A percentile compares a stretch with the other conserved stretches of the same genome.
Conservation (phyloP, 2,888 invertebrate genomes). For the Selenia dentaria region DNA sequence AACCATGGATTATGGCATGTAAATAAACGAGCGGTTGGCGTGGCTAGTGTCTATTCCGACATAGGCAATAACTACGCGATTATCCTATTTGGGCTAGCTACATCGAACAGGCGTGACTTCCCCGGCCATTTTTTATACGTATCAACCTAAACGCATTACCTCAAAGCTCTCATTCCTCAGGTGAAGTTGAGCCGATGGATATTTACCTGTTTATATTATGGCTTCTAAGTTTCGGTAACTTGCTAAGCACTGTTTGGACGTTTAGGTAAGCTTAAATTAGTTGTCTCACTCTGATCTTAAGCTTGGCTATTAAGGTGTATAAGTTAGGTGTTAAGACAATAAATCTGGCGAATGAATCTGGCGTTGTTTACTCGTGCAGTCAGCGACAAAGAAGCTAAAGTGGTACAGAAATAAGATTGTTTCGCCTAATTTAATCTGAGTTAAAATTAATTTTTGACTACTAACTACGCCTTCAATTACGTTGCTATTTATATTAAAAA, state of each 20-base stretch:
- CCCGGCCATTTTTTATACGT: slow-evolving; percentile 58
- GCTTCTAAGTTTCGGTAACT: slow-evolving; percentile 21
- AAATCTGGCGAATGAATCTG: background rate
- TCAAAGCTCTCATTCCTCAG: slow-evolving; percentile 15
- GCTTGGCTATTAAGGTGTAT: slow-evolving; percentile 15
- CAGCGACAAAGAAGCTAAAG: too few relatives aligned
- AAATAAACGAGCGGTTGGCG: slow-evolving; percentile 80
- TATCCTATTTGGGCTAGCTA: slow-evolving; percentile 73
- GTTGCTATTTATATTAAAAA: too few relatives aligned
- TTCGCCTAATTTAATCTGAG: too few relatives aligned
- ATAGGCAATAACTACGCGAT: slow-evolving; percentile 74
- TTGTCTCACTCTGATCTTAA: slow-evolving; percentile 12
- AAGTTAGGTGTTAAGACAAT: slow-evolving; percentile 24
- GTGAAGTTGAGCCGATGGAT: slow-evolving; percentile 10
- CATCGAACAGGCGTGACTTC: slow-evolving; percentile 71
- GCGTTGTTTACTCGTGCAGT: too few relatives aligned
- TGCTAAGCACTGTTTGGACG: slow-evolving; percentile 22
- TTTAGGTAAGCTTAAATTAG: slow-evolving; percentile 23
- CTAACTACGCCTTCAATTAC: too few relatives aligned
- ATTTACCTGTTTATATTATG: slow-evolving; percentile 26
- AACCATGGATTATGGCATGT: slow-evolving; percentile 60
- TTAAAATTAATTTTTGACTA: too few relatives aligned
- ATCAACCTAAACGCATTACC: slow-evolving; percentile 49
- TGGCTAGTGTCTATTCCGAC: slow-evolving; percentile 77
- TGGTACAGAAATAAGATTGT: too few relatives aligned